These are phyloP conservation scores for Carapus acus DNA, from an alignment of 2,797 vertebrate genomes.

Conservation along the genomic window DNA sequence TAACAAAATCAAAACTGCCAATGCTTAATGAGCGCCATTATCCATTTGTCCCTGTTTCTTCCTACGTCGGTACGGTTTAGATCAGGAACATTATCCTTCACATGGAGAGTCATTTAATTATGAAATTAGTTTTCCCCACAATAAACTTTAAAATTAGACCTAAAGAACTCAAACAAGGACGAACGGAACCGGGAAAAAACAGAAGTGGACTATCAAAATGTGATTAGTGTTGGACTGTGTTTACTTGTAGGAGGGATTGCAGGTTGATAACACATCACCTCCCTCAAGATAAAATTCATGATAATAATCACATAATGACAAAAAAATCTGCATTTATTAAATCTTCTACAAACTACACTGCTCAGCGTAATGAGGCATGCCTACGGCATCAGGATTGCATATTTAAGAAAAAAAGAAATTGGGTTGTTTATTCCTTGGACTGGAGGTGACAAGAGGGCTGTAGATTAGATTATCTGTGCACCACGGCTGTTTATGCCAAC, in stretches of 20 bases:
- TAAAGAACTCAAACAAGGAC: too few species aligned
- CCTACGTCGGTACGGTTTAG: too few species aligned
- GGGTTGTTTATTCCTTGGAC: not conserved
- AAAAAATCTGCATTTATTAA: constrained; percentile 35
- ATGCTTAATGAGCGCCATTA: too few species aligned
- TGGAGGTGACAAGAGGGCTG: not conserved
- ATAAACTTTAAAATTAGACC: too few species aligned
- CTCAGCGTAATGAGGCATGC: constrained; percentile 14
- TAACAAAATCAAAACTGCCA: not conserved
- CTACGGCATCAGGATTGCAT: constrained; percentile 6
- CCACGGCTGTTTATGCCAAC: not conserved
- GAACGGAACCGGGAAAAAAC: too few species aligned
- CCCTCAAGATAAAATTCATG: constrained; percentile 26
- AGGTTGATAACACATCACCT: constrained; percentile 23
- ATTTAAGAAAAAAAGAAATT: not conserved
- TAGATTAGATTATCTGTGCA: not conserved
- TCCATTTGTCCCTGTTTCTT: too few species aligned
- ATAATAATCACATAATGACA: constrained; percentile 35
- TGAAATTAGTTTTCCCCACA: too few species aligned
- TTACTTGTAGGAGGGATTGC: too few species aligned
- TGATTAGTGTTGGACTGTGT: too few species aligned
- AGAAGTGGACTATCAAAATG: too few species aligned
- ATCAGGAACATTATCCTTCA: too few species aligned
- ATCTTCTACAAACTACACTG: constrained; percentile 12
- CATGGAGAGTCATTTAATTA: too few species aligned